A percentile compares a stretch with the other conserved stretches of the same genome.
Conservation (phyloP, 2,113 vertebrate genomes). For the Lichenostomus cassidix region DNA sequence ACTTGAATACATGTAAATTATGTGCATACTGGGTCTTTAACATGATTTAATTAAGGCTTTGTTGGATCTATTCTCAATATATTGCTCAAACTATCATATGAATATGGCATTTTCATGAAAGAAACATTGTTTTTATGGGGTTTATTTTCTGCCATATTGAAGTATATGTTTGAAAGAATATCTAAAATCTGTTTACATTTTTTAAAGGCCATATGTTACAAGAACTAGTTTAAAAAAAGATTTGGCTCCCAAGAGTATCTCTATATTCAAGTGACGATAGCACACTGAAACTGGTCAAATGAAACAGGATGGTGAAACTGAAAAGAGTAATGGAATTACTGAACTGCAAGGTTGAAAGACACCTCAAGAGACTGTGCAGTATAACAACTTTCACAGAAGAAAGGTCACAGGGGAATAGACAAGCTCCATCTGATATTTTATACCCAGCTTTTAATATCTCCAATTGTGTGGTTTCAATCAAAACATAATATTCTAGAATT, state of each 20-base stretch:
- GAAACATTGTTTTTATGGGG: neutral
- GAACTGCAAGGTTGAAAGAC: neutral
- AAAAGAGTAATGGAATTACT: neutral
- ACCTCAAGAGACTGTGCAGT: neutral
- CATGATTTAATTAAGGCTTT: neutral
- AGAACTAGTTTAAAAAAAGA: neutral
- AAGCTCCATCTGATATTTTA: neutral
- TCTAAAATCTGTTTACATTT: neutral
- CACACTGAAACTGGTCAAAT: neutral
- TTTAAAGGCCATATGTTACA: neutral
- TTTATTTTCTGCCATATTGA: neutral
- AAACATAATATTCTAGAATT: neutral
- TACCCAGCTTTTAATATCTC: neutral
- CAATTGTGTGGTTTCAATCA: neutral
- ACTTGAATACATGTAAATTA: neutral
- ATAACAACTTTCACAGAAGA: neutral
- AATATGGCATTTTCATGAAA: neutral
- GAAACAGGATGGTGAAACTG: neutral
- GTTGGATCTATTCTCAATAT: neutral
- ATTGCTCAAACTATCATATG: neutral
- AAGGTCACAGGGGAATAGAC: neutral
- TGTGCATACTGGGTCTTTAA: neutral
- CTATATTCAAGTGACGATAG: neutral
- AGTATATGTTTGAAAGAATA: neutral
- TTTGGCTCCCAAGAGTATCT: neutral